Evolutionary conservation across 2,113 vertebrate species (phyloP).

Genomic region (Xiphorhynchus elegans): DNA sequence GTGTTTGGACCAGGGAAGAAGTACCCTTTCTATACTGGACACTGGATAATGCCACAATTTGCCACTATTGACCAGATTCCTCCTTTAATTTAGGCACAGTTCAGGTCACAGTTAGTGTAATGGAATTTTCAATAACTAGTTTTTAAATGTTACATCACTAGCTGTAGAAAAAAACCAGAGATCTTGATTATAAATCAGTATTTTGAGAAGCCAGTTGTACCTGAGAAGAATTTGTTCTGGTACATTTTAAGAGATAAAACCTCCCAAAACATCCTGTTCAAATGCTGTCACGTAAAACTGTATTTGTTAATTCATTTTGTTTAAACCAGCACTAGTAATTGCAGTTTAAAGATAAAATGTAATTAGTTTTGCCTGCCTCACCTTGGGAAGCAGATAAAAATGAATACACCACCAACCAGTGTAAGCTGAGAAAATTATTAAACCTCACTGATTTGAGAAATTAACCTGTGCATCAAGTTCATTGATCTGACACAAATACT

Average conservation of each 20-base stretch:
- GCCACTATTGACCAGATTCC: neutral
- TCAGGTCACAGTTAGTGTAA: neutral
- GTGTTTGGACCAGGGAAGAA: neutral
- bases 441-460: neutral
- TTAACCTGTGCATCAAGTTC: neutral
- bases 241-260: neutral
- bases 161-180: neutral
- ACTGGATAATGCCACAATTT: neutral
- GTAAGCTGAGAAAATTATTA: neutral
- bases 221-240: neutral
- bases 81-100: neutral
- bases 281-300: neutral
- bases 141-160: neutral
- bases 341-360: neutral
- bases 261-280: neutral
- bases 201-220: neutral
- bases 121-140: neutral
- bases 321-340: neutral
- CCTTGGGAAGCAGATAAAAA: neutral
- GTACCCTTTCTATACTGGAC: neutral
- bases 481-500: neutral
- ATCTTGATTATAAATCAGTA: neutral
- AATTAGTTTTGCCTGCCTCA: conserved; percentile 2
- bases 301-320: neutral
- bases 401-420: neutral